A percentile compares a stretch with the other conserved stretches of the same genome.
Conservation (phyloP, 2,888 invertebrate species). For the Hedya salicella region DNA sequence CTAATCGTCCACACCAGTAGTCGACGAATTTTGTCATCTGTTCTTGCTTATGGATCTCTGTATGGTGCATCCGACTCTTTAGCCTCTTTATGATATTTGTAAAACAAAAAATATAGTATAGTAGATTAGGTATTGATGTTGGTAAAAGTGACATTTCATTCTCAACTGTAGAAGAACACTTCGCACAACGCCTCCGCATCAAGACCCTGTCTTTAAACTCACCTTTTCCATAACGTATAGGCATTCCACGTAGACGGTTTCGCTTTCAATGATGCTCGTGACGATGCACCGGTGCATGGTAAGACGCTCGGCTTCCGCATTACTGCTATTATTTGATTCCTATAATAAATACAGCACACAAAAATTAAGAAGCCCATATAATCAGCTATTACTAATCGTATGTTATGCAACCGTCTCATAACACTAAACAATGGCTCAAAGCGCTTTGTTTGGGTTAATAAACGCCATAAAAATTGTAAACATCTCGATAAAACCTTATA, state of each 20-base stretch:
- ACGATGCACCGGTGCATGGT: conserved; percentile 95
- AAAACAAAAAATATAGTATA: no score
- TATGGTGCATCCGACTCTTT: no score
- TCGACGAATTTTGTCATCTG: no score
- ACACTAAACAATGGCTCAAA: conserved; percentile 56
- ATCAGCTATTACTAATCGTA: conserved; percentile 37
- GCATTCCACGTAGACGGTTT: conserved; percentile 95
- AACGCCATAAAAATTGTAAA: conserved; percentile 52
- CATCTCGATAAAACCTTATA: conserved; percentile 42
- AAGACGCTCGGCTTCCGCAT: conserved; percentile 90
- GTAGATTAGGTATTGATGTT: no score
- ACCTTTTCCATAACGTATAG: conserved; percentile 95
- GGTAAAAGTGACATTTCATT: no score
- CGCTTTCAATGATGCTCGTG: conserved; percentile 95
- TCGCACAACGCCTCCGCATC: no score
- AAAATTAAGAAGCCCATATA: no score
- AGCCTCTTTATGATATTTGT: no score
- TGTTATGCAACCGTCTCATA: conserved; percentile 53
- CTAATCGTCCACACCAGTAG: no score
- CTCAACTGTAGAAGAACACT: no score
- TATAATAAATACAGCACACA: conserved; percentile 51
- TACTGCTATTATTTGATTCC: conserved; percentile 79
- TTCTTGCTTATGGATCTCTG: no score
- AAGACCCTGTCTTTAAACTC: no score
- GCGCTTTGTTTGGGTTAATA: conserved; percentile 57